Evolutionary conservation across 2,113 vertebrate genomes (phyloP).

Genomic region (Capricornis sumatraensis): DNA sequence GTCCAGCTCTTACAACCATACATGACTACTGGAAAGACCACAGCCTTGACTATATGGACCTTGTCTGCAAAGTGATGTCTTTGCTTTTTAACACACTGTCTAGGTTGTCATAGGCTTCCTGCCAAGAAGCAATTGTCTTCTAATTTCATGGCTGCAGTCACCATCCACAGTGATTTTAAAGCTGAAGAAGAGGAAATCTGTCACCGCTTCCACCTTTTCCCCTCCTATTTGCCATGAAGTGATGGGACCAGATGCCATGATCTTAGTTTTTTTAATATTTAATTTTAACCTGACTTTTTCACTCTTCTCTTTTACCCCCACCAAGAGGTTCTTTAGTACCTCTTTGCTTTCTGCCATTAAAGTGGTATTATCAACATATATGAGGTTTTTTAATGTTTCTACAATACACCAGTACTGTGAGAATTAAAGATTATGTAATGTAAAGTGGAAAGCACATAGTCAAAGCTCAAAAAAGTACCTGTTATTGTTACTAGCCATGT

Average conservation of each 20-base stretch:
- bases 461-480: background rate
- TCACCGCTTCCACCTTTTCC: background rate
- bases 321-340: background rate
- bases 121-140: background rate
- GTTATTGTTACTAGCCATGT: background rate
- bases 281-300: background rate
- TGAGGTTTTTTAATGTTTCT: background rate
- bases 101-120: background rate
- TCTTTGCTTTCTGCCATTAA: background rate
- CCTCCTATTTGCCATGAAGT: background rate
- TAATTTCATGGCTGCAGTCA: background rate
- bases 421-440: background rate
- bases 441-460: background rate
- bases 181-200: background rate
- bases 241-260: background rate
- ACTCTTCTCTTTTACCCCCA: background rate
- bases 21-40: background rate
- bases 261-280: background rate
- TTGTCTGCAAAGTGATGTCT: background rate
- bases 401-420: background rate
- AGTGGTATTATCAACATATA: background rate
- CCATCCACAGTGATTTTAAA: background rate
- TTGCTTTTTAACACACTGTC: background rate
- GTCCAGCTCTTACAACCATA: background rate
- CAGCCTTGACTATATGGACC: background rate